phyloP scores from a whole-genome alignment of 2,888 invertebrate genomes.

The Caenorhabditis sp. region DNA sequence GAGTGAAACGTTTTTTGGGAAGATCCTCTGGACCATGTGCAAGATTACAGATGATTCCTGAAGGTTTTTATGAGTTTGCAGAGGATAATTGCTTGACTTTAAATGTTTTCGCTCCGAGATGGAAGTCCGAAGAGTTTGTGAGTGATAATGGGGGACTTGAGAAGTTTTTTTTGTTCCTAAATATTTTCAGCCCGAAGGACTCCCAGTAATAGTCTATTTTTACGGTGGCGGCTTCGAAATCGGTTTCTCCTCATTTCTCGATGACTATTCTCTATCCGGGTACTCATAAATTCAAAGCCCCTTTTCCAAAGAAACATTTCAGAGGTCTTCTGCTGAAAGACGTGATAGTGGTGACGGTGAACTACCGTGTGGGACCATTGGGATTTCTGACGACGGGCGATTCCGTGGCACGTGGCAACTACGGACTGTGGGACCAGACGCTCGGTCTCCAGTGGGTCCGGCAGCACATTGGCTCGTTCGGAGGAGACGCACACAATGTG shows the following conservation, averaged over 20 bases:
- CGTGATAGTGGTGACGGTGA: slow-evolving; percentile 70
- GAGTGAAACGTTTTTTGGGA: too few species aligned
- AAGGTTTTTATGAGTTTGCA: background rate
- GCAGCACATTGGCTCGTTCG: slow-evolving; percentile 73
- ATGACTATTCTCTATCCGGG: slow-evolving; percentile 27
- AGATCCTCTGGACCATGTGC: too few species aligned
- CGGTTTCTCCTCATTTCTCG: background rate
- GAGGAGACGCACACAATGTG: slow-evolving; percentile 72
- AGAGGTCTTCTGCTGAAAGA: slow-evolving; percentile 71
- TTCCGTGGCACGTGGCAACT: slow-evolving; percentile 63
- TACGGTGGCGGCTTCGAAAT: slow-evolving; percentile 29
- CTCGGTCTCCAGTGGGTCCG: slow-evolving; percentile 75
- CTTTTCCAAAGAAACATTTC: too few species aligned
- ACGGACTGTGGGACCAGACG: slow-evolving; percentile 75
- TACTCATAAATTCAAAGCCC: too few species aligned
- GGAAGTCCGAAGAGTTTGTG: slow-evolving; percentile 26
- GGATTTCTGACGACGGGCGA: slow-evolving; percentile 67
- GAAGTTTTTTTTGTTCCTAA: background rate
- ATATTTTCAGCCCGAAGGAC: slow-evolving; percentile 17
- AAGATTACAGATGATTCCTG: slow-evolving; percentile 6
- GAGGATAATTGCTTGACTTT: slow-evolving; percentile 51
- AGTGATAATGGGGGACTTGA: background rate
- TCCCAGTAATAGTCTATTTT: slow-evolving; percentile 24
- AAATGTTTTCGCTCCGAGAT: slow-evolving; percentile 58
- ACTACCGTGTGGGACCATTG: slow-evolving; percentile 72